These are phyloP conservation scores for Diplazon laetatorius DNA, from an alignment of 2,888 invertebrate species.

Conservation along the genomic window DNA sequence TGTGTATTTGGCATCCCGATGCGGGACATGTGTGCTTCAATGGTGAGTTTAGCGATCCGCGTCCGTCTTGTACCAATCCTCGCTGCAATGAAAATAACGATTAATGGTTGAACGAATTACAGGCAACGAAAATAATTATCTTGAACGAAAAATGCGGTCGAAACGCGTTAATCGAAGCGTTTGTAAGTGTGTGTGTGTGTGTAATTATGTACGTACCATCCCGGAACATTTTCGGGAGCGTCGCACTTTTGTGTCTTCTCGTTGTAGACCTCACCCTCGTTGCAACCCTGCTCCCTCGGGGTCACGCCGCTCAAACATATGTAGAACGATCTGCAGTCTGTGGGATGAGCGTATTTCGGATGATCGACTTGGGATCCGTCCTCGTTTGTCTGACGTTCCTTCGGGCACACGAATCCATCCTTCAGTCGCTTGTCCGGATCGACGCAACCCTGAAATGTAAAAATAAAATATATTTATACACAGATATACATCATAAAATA, in stretches of 20 bases:
- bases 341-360: constrained; percentile 93
- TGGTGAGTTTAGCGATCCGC: constrained; percentile 75
- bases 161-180: no score
- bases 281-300: constrained; percentile 94
- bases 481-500: constrained; percentile 18
- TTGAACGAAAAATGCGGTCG: constrained; percentile 33
- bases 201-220: constrained; percentile 93
- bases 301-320: constrained; percentile 93
- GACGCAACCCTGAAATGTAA: constrained; percentile 76
- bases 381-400: constrained; percentile 85
- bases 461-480: neutral
- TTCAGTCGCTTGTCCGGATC: constrained; percentile 85
- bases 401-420: constrained; percentile 94
- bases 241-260: constrained; percentile 93
- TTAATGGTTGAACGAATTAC: constrained; percentile 26
- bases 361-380: constrained; percentile 91
- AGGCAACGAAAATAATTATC: constrained; percentile 39
- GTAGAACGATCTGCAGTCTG: constrained; percentile 96
- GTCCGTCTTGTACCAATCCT: constrained; percentile 96
- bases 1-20: constrained; percentile 77
- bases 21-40: constrained; percentile 78
- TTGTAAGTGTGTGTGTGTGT: no score
- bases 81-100: constrained; percentile 83
- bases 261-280: constrained; percentile 95
- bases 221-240: constrained; percentile 94